These are phyloP conservation scores for Drosophila micromelanica DNA, from an alignment of 1,140 invertebrate species.

Conservation along the genomic window DNA sequence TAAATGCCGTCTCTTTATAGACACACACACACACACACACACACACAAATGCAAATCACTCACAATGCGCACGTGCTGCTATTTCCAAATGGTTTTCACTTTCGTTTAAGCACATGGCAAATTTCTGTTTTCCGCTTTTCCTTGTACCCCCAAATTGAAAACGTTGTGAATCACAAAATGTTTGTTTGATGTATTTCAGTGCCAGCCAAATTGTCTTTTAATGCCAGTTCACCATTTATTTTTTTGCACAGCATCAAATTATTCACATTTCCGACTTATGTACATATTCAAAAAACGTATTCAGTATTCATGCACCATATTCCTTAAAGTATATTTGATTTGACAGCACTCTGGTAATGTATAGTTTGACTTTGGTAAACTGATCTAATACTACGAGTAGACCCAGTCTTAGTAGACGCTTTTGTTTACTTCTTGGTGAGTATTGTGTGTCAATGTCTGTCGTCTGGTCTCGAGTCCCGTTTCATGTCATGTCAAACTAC, in stretches of 20 bases:
- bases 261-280: conserved; percentile 24
- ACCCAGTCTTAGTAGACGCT: background rate
- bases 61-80: conserved; percentile 57
- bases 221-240: conserved; percentile 47
- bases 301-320: conserved; percentile 1
- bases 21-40: conserved; percentile 24
- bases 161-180: conserved; percentile 54
- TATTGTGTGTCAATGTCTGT: conserved; percentile 28
- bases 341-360: conserved; percentile 15
- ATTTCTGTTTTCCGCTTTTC: conserved; percentile 36
- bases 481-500: conserved; percentile 6
- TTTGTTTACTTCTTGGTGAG: conserved; percentile 22
- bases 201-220: conserved; percentile 61
- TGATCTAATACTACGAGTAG: conserved; percentile 6
- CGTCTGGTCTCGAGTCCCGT: conserved; percentile 1
- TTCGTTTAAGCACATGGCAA: conserved; percentile 55
- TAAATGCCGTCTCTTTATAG: conserved; percentile 1
- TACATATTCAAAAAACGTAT: conserved; percentile 2
- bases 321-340: conserved; percentile 28
- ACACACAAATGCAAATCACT: conserved; percentile 65
- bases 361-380: conserved; percentile 35
- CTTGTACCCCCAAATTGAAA: conserved; percentile 48
- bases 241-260: conserved; percentile 6
- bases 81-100: conserved; percentile 71
- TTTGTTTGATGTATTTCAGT: conserved; percentile 59